Evolutionary conservation across 2,888 invertebrate genomes (phyloP).

Genomic region (Esperia sulphurella): DNA sequence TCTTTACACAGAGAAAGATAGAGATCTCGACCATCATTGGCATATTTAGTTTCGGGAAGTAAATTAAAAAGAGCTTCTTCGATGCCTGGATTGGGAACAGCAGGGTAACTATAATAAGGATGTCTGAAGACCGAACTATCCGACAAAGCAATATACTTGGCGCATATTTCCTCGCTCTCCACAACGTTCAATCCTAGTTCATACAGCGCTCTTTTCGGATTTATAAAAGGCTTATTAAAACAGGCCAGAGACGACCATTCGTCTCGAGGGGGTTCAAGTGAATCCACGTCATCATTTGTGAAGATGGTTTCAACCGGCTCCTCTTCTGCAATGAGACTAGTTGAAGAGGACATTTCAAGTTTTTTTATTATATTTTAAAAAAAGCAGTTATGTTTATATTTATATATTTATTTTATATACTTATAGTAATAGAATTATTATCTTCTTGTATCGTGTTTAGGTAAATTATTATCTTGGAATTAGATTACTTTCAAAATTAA

Average conservation of each 20-base stretch:
- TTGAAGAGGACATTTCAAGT: too few species aligned
- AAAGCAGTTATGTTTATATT: too few species aligned
- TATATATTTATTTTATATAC: too few species aligned
- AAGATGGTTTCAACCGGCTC: neutral
- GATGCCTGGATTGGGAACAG: slow-evolving; percentile 38
- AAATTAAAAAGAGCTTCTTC: slow-evolving; percentile 19
- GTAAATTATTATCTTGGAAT: too few species aligned
- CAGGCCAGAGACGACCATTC: slow-evolving; percentile 28
- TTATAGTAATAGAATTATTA: neutral
- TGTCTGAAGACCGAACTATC: slow-evolving; percentile 26
- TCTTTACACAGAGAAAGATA: slow-evolving; percentile 37
- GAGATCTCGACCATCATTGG: slow-evolving; percentile 42
- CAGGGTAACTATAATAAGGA: slow-evolving; percentile 33
- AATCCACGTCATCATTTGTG: neutral
- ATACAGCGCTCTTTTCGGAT: slow-evolving; percentile 17
- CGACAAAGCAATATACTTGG: slow-evolving; percentile 27
- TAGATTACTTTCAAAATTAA: too few species aligned
- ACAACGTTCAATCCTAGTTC: slow-evolving; percentile 22
- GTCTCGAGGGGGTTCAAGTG: slow-evolving; percentile 22
- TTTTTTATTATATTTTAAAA: too few species aligned
- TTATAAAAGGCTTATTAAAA: slow-evolving; percentile 14
- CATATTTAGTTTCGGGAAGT: slow-evolving; percentile 24
- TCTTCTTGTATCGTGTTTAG: too few species aligned
- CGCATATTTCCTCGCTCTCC: slow-evolving; percentile 29
- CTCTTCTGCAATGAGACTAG: neutral